Percentiles rank a stretch among this genome's conserved stretches.
Evolutionary conservation across 2,888 invertebrate species (phyloP).

Genomic region (Automeris io): DNA sequence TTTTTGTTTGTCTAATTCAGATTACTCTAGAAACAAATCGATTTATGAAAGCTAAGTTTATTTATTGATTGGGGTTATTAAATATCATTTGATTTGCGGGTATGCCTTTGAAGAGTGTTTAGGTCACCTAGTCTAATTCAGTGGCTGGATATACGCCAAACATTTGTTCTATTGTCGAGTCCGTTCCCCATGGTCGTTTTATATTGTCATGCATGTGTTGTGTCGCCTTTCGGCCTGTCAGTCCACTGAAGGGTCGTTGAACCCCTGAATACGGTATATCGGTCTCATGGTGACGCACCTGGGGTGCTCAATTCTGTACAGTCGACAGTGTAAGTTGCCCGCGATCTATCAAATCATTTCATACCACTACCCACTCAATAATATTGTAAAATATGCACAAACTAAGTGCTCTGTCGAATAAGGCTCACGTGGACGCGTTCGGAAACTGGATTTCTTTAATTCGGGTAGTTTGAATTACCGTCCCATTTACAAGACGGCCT

Average conservation of each 20-base stretch:
- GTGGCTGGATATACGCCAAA: slow-evolving; percentile 66
- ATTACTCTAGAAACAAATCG: no score
- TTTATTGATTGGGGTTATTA: no score
- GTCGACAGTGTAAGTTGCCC: slow-evolving; percentile 16
- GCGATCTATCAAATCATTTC: slow-evolving; percentile 2
- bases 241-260: slow-evolving; percentile 48
- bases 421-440: slow-evolving; percentile 18
- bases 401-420: slow-evolving; percentile 8
- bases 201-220: slow-evolving; percentile 47
- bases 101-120: slow-evolving; percentile 19
- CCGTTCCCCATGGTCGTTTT: slow-evolving; percentile 47
- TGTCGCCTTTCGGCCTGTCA: slow-evolving; percentile 31
- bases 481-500: slow-evolving; percentile 18
- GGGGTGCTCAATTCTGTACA: slow-evolving; percentile 41
- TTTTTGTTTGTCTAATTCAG: no score
- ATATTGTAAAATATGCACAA: not conserved
- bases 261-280: slow-evolving; percentile 44
- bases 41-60: no score
- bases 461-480: slow-evolving; percentile 33
- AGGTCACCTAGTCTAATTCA: slow-evolving; percentile 58
- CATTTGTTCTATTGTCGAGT: slow-evolving; percentile 67
- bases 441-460: slow-evolving; percentile 30
- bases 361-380: no score
- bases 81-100: not conserved
- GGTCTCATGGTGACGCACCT: slow-evolving; percentile 38